Base-by-base conservation (phyloP, 2,113 vertebrate species). In the Rhombomys opimus region DNA sequence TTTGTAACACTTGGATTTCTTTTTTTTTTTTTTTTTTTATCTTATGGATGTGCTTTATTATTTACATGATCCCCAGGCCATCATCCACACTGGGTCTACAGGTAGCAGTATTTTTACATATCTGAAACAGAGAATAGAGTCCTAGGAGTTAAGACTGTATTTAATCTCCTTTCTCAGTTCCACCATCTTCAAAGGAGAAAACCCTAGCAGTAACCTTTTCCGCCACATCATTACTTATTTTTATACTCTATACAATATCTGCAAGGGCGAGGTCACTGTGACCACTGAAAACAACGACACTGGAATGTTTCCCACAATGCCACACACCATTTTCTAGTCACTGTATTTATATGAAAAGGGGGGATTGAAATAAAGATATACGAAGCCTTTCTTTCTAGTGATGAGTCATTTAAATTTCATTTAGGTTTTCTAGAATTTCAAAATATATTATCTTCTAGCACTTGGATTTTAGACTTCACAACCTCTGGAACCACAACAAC, bases 331-430 rank as follows among this genome's bases (percentile, higher is more conserved):
- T 87, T 95, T 38, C 32, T 35, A 92, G 4, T 78, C 89, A n/a
- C 59, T 86, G n/a, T 52, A 0, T 90, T 54, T 87, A 3, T 54
- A 22, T 65, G 35, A 63, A 72, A 70, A 77, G 30, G 32, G 91
- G 12, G 32, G 2, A 52, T 18, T 78, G 25, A 2, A 68, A 63
- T 78, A 88, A 95, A 50, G 15, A 54, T 73, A 72, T 38, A 93
- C 78, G 75, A 89, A 72, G 15, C 41, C 76, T n/a, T 80, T 52
- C 61, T 30, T 75, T 92, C 4, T 57, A 52, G 25, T 70, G 84
- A 38, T 93, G 22, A 92, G 5, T 85, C 63, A 25, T 68, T 90
- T 84, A 93, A 78, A 57, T 89, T 95, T 94, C 67, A 75, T 85
- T 92, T 23, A 76, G 41, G 59, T 76, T 92, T 81, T 81, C 32